A percentile compares a stretch with the other conserved stretches of the same genome.
These are phyloP conservation scores for Gadus chalcogrammus DNA, from an alignment of 2,113 vertebrate species.

Conservation along the genomic window DNA sequence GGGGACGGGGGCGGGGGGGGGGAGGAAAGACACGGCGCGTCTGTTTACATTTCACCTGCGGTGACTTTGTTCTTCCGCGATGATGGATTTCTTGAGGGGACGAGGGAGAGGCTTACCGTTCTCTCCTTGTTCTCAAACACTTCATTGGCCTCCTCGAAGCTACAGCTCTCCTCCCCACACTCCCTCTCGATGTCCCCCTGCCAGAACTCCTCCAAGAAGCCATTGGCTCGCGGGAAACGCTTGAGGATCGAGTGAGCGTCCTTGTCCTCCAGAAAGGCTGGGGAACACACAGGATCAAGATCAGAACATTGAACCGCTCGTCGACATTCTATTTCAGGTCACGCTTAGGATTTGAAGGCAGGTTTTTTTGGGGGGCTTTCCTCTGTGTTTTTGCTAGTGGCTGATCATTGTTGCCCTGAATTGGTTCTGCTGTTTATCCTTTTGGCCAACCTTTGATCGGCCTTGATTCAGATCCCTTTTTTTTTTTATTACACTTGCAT, in stretches of 20 bases:
- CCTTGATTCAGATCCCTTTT: no score
- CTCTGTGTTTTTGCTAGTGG: no score
- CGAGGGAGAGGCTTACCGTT: conserved; percentile 63
- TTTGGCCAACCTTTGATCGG: no score
- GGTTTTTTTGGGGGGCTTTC: no score
- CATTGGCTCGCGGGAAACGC: conserved; percentile 80
- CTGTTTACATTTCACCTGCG: no score
- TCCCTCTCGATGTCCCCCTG: conserved; percentile 84
- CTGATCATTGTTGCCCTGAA: no score
- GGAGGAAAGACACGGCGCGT: no score
- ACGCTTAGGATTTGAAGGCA: no score
- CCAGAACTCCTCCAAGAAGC: conserved; percentile 83
- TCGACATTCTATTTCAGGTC: no score
- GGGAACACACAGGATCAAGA: not conserved
- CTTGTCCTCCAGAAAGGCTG: conserved; percentile 80
- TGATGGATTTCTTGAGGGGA: not conserved
- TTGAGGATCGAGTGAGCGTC: conserved; percentile 80
- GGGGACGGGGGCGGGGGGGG: not conserved
- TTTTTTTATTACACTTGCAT: no score
- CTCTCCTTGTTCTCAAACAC: conserved; percentile 86
- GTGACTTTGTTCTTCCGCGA: not conserved
- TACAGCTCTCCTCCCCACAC: conserved; percentile 85
- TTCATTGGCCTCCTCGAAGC: conserved; percentile 87
- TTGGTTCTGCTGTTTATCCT: no score
- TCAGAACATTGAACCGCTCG: no score